Base-by-base conservation (phyloP, 2,888 invertebrate genomes). In the Trichopoda pennipes region DNA sequence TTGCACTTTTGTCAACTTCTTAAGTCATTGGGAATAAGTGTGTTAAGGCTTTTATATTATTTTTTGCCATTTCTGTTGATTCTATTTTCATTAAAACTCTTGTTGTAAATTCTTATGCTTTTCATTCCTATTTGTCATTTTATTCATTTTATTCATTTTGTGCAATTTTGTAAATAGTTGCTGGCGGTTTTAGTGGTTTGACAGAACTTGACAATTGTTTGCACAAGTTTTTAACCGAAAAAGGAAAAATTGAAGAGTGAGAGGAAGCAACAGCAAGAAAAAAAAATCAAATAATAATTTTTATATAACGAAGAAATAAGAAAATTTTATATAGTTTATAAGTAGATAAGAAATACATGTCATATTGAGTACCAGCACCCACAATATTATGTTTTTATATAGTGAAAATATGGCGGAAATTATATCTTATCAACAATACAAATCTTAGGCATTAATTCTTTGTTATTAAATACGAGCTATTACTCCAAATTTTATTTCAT, bases 171-270 rank as follows among this genome's bases (percentile, higher is more conserved):
- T 53, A 70, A 70, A 78, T 74, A 74, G 78, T 78, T 78, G 51
- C 69, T 35, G 70, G 81, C 74, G 78, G 69, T 78, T 81, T 69
- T 32, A 73, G 69, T 81, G 81, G 81, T 74, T 69, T 81, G 78
- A 78, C 81, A 81, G 74, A 78, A 78, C 64, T 78, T 74, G 78
- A 74, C 78, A 78, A 60, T 66, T 81, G 78, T 81, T 81, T 81
- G 55, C 42, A 55, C 73, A 81, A 64, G 49, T 74, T 74, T 32
- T 17, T 55, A 28, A 58, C 47, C 32, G 49, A 16, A 56, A 28
- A 6, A 28, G 23, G 4, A 7, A 28, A 16, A 63, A 28, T 1
- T 17, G 47, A 49, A 19, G 17, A n/a, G n/a, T n/a, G 2, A 16
- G 8, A 19, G 19, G 19, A 2, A 49, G 38, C 12, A 19, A 23